Base-by-base conservation (phyloP, 1,140 invertebrate species). In the Brachionus angularis region DNA sequence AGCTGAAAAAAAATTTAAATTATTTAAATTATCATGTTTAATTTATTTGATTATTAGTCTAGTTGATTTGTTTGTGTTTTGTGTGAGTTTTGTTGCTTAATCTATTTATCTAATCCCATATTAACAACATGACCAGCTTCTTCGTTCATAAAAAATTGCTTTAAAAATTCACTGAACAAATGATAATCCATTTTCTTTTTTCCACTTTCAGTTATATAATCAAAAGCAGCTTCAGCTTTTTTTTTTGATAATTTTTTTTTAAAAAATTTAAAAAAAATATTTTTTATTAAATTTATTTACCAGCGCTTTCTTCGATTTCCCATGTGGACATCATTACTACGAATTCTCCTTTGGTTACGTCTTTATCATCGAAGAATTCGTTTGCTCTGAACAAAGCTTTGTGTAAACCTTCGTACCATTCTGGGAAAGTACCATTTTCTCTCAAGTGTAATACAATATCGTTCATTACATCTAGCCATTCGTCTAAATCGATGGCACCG, bases 391-490 rank as follows among this genome's bases (percentile, higher is more conserved):
- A 72, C 10, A 72, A 31, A 36, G 71, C 71, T 31, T 72, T 72
- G 33, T 72, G 71, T 16, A 72, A 44, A 36, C 71, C 71, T 52
- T 72, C 71, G 27, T 72, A 72, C 71, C 71, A 72, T 21, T 72
- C 71, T 10, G 71, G 71, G 31, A 72, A 72, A 21, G 27, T 8
- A n/a, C 34, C 21, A 14, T 72, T 61, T 25, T 61, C 46, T 52
- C 34, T 72, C 14, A 72, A 25, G 8, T 50, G 46, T 29, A 21
- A 10, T 18, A 72, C 49, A 16, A 72, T 62, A 39, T 72, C 55
- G 34, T 72, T 72, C 29, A 72, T 72, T 18, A 72, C 71, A 72
- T 72, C 71, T 2, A 72, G 55, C 71, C 71, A 72, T 64, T 72
- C 71, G n/a, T 72, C 71, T 14, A 58, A 58, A 52, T 72, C 71